A percentile compares a stretch with the other conserved stretches of the same genome.
These are phyloP conservation scores for Hydractinia echinata DNA, from an alignment of 30 jellyfish, hydroid and myxozoan species.

Conservation along the genomic window DNA sequence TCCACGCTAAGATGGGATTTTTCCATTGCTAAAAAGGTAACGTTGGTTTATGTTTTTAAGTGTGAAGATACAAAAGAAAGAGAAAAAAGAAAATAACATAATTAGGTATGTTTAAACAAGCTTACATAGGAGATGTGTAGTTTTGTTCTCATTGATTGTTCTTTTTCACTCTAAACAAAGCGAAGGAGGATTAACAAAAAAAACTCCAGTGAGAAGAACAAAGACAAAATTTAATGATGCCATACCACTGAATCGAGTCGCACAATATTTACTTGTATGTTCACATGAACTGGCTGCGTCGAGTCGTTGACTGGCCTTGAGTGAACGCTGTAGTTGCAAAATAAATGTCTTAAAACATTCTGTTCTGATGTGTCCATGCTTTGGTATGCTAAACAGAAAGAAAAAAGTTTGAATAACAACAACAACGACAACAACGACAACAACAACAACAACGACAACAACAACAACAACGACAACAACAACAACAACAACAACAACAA, in stretches of 20 bases:
- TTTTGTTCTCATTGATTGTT: slow-evolving; percentile 56
- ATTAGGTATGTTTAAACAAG: too few relatives aligned
- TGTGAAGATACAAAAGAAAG: background rate
- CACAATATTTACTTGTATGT: slow-evolving; percentile 38
- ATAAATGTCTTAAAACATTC: background rate
- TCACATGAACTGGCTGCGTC: slow-evolving; percentile 34
- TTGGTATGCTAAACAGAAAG: background rate
- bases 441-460: background rate
- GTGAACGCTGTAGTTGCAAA: slow-evolving; percentile 22
- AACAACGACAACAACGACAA: background rate
- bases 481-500: slow-evolving; percentile 13
- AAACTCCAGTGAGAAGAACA: background rate
- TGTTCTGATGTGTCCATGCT: slow-evolving; percentile 21
- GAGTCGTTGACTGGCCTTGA: slow-evolving; percentile 22
- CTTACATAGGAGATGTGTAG: slow-evolving; percentile 54
- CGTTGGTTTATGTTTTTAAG: background rate
- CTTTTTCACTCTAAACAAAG: slow-evolving; percentile 57
- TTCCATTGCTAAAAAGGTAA: slow-evolving; percentile 51
- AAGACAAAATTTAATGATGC: background rate
- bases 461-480: background rate
- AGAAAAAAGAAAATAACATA: background rate
- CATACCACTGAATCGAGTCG: slow-evolving; percentile 58
- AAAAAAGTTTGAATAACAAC: background rate
- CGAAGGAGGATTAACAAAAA: background rate
- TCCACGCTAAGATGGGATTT: slow-evolving; percentile 50